A percentile compares a stretch with the other conserved stretches of the same genome.
Evolutionary conservation across 37 sponge, comb jelly and placozoan species (phyloP).

Genomic region (Chondrilla cf. caribensis): DNA sequence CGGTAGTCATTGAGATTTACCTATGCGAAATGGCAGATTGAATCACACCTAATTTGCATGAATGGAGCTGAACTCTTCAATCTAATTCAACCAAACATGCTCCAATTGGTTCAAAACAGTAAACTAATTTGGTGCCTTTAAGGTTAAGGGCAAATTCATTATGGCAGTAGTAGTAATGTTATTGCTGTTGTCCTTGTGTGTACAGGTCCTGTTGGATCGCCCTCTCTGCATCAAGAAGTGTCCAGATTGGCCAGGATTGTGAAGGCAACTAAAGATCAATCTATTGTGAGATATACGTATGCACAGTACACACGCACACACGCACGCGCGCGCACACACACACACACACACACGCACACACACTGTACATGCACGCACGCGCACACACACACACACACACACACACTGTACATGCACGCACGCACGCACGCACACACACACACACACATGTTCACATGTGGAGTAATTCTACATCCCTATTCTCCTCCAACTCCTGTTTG

Average conservation of each 20-base stretch:
- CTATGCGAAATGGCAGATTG: no score
- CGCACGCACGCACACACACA: not conserved
- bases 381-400: not conserved
- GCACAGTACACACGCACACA: not conserved
- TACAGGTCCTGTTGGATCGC: not conserved
- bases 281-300: conserved; percentile 5
- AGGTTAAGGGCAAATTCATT: no score
- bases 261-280: not conserved
- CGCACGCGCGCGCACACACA: no score
- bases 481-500: not conserved
- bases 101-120: no score
- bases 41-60: no score
- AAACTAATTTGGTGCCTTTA: no score
- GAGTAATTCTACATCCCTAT: not conserved
- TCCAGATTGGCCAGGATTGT: not conserved
- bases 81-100: no score
- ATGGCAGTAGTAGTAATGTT: no score
- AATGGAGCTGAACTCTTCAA: no score
- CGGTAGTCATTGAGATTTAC: no score
- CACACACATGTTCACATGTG: not conserved
- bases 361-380: not conserved
- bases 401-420: no score
- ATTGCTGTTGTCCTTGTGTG: no score
- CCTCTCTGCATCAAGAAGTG: conserved; percentile 3
- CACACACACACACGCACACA: not conserved